Evolutionary conservation across 1,140 invertebrate species (phyloP).

Genomic region (Drosophila bocki): DNA sequence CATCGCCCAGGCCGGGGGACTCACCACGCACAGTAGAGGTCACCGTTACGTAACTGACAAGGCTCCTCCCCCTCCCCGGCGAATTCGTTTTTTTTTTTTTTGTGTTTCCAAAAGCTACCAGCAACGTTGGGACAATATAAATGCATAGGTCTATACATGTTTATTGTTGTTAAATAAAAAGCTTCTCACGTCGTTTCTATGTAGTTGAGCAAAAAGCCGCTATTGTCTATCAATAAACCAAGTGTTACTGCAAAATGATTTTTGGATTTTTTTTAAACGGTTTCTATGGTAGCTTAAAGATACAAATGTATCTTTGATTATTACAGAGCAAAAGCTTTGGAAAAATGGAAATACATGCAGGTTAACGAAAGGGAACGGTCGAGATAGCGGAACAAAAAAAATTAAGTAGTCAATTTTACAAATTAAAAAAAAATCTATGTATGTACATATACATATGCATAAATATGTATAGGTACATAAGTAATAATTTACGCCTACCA

Average conservation of each 20-base stretch:
- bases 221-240: constrained; percentile 13
- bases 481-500: no score
- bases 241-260: constrained; percentile 7
- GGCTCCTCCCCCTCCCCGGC: constrained; percentile 6
- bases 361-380: neutral
- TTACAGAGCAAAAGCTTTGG: neutral
- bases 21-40: constrained; percentile 12
- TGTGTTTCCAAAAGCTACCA: constrained; percentile 9
- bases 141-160: constrained; percentile 1
- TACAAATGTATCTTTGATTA: no score
- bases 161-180: constrained; percentile 20
- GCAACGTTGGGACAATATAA: constrained; percentile 2
- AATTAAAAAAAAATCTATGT: neutral
- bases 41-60: constrained; percentile 14
- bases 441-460: neutral
- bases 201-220: constrained; percentile 5
- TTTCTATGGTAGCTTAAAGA: neutral
- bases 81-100: neutral
- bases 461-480: neutral
- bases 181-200: constrained; percentile 9
- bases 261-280: neutral
- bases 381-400: no score
- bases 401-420: neutral
- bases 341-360: neutral
- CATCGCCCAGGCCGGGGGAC: constrained; percentile 1